A percentile compares a stretch with the other conserved stretches of the same genome.
phyloP scores from a whole-genome alignment of 2,113 vertebrate species.

The Pachyramphus minor region DNA sequence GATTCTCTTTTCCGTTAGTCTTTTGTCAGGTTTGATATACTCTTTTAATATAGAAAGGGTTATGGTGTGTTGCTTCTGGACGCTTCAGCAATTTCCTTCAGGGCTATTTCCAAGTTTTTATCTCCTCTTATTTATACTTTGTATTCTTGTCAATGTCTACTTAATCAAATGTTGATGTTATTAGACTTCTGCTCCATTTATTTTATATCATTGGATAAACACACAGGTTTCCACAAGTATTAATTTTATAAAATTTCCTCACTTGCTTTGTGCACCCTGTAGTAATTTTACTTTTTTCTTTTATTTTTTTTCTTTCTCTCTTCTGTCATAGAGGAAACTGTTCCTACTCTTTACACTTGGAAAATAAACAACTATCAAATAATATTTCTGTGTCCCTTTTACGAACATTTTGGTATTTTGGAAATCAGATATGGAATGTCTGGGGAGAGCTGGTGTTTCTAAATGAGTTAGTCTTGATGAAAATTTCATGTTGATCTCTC shows the following conservation, averaged over 20 bases:
- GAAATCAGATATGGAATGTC: background rate
- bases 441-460: background rate
- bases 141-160: conserved; percentile 1
- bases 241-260: conserved; percentile 10
- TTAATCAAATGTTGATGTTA: conserved; percentile 41
- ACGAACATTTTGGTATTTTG: background rate
- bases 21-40: conserved; percentile 65
- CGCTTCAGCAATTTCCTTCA: conserved; percentile 50
- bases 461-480: background rate
- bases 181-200: conserved; percentile 49
- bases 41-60: conserved; percentile 69
- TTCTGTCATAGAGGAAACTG: background rate
- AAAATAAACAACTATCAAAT: background rate
- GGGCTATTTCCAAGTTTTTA: conserved; percentile 15
- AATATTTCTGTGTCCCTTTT: background rate
- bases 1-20: conserved; percentile 10
- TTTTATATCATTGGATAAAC: conserved; percentile 25
- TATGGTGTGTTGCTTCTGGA: conserved; percentile 46
- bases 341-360: background rate
- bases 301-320: background rate
- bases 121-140: conserved; percentile 52
- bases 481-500: background rate
- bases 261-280: background rate
- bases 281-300: background rate
- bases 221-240: background rate